Base-by-base conservation (phyloP, 1,140 invertebrate genomes). In the Dolichoris vasculosae region DNA sequence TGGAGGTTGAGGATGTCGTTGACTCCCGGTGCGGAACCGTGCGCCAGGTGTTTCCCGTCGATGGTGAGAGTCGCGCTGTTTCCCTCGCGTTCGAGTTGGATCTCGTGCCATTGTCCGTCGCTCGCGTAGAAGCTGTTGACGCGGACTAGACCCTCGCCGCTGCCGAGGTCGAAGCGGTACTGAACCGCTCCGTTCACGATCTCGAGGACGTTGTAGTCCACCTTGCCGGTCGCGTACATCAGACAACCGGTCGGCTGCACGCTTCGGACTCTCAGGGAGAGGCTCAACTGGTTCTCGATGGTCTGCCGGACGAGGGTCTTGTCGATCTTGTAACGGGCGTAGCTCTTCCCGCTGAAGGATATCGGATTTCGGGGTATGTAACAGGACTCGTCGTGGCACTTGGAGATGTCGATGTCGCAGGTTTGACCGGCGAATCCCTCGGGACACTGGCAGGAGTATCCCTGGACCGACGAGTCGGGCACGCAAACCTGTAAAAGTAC, bases 131-230 rank as follows among this genome's bases (percentile, higher is more conserved):
- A 91, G 67, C 95, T 95, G 2, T 95, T 95, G 6, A 98, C 96
- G 67, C 96, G 94, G 2, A 98, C 96, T 15, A 96, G 89, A n/a
- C 97, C 97, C 91, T 97, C 97, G n/a, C 98, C 98, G 88, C 97
- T 97, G 9, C 98, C 98, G 82, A 98, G 95, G 90, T 99, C 97
- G 35, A 81, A 85, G 6, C 96, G 95, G 90, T 98, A 99, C 89
- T 98, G 97, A 7, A 98, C 95, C 35, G 95, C 95, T 0, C 98
- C 98, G 90, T 97, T 96, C 1, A 95, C 95, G 48, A 97, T 94
- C 94, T 99, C 98, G 55, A 99, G 93, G 67, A 98, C 96, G 87
- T 97, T 97, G 90, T 98, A 99, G 90, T 99, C 98, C 40, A 97
- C 94, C 88, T 96, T 95, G 0, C 98, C 98, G 46, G 96, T 95